Evolutionary conservation across 92 coral and sea anemone genomes (phyloP).

Genomic region (Epizoanthus fatuus): DNA sequence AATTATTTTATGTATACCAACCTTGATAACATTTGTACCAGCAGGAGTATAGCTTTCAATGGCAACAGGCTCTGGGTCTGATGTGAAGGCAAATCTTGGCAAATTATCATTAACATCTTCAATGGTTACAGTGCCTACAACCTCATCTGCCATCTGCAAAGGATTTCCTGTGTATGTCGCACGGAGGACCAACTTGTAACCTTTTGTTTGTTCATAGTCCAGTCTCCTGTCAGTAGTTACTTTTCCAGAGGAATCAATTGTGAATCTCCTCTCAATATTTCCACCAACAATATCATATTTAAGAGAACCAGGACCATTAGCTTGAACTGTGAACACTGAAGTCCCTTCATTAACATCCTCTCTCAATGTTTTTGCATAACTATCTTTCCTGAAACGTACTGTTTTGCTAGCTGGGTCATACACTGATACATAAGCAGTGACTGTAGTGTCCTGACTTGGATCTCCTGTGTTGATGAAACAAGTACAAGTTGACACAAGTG

Average conservation of each 20-base stretch:
- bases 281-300: conserved; percentile 84
- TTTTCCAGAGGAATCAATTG: conserved; percentile 54
- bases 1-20: background rate
- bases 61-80: conserved; percentile 64
- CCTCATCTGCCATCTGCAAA: conserved; percentile 67
- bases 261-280: conserved; percentile 58
- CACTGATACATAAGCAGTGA: conserved; percentile 66
- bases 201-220: conserved; percentile 73
- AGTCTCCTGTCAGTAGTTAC: conserved; percentile 40
- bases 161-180: conserved; percentile 64
- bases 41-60: conserved; percentile 73
- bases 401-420: conserved; percentile 56
- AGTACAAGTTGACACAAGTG: background rate
- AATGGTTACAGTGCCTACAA: conserved; percentile 68
- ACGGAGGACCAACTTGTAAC: conserved; percentile 80
- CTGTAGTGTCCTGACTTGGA: conserved; percentile 26
- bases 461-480: conserved; percentile 1
- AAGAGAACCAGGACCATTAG: conserved; percentile 61
- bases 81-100: conserved; percentile 77
- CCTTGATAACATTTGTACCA: conserved; percentile 70
- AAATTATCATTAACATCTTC: conserved; percentile 80
- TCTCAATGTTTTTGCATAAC: conserved; percentile 46
- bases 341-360: conserved; percentile 53
- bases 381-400: conserved; percentile 54
- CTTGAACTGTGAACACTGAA: conserved; percentile 55